Evolutionary conservation across 2,113 vertebrate genomes (phyloP).

Genomic region (Limnothrissa miodon): DNA sequence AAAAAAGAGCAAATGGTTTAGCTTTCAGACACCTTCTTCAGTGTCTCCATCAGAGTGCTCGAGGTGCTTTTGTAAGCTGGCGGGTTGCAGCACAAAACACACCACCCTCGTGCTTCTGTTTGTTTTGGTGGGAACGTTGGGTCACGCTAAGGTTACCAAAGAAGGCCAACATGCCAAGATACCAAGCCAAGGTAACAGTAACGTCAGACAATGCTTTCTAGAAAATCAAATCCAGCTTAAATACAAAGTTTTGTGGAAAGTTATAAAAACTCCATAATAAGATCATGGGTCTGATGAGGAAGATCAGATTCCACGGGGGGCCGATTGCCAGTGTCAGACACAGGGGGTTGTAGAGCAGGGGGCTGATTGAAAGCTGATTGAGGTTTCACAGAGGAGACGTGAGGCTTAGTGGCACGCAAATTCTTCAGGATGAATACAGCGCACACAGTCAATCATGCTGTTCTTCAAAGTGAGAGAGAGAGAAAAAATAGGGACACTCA

Average conservation of each 20-base stretch:
- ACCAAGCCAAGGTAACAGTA: not conserved
- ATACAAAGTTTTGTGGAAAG: not conserved
- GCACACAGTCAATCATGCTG: not conserved
- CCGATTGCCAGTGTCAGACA: not conserved
- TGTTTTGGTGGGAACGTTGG: too few species aligned
- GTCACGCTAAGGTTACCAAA: too few species aligned
- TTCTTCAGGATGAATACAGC: not conserved
- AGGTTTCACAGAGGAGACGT: not conserved
- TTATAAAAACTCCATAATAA: not conserved
- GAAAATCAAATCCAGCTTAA: not conserved
- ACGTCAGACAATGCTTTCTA: not conserved
- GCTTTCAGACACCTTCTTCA: too few species aligned
- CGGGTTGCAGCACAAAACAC: too few species aligned
- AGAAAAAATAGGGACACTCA: too few species aligned
- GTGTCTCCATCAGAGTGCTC: too few species aligned
- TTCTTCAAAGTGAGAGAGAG: too few species aligned
- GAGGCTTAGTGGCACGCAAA: not conserved
- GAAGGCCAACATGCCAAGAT: too few species aligned
- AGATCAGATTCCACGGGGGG: not conserved
- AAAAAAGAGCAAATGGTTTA: too few species aligned
- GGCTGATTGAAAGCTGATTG: not conserved
- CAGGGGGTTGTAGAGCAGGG: not conserved
- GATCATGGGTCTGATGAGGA: not conserved
- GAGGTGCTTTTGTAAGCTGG: too few species aligned
- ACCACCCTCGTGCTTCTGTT: too few species aligned